Percentiles rank a stretch among this genome's conserved stretches.
phyloP scores from a whole-genome alignment of 2,797 vertebrate species.

The Cossypha heuglini region DNA sequence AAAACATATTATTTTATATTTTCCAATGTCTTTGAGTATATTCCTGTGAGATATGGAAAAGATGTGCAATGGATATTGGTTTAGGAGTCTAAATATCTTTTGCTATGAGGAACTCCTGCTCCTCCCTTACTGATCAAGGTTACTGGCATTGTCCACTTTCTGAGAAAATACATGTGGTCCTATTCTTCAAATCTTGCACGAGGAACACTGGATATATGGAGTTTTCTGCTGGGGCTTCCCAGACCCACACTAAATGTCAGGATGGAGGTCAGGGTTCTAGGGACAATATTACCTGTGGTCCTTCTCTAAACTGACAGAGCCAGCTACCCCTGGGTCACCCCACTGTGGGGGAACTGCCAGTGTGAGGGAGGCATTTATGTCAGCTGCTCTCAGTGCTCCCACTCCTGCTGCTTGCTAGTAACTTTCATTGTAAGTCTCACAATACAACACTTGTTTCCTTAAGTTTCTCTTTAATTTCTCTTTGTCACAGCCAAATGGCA shows the following conservation, averaged over 20 bases:
- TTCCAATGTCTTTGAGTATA: background rate
- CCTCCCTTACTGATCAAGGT: background rate
- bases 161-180: background rate
- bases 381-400: background rate
- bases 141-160: background rate
- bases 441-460: background rate
- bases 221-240: background rate
- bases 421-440: background rate
- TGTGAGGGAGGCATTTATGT: background rate
- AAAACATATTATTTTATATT: background rate
- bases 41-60: background rate
- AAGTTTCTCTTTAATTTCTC: background rate
- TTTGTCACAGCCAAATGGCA: background rate
- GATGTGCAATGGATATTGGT: background rate
- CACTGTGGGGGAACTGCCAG: background rate
- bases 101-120: background rate
- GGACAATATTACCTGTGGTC: background rate
- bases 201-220: background rate
- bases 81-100: background rate
- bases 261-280: background rate
- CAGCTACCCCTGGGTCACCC: background rate
- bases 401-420: background rate
- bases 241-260: accelerated
- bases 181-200: background rate
- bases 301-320: background rate